Evolutionary conservation across 2,113 vertebrate genomes (phyloP).

Genomic region (Grantiella picta): DNA sequence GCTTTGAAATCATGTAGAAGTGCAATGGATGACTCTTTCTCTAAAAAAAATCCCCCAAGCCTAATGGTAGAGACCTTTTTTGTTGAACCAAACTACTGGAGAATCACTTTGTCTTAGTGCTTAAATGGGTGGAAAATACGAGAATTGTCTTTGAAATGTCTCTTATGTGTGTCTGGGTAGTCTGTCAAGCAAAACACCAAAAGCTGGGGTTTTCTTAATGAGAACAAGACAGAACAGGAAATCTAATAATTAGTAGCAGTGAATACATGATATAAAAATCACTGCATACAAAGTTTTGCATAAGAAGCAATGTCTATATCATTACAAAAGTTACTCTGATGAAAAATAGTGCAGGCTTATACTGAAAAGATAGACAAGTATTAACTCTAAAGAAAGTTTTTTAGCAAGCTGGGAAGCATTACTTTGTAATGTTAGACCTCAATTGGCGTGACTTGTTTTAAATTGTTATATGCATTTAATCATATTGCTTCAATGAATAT

Average conservation of each 20-base stretch:
- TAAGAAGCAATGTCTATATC: not conserved
- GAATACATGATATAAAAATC: not conserved
- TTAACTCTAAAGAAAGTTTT: not conserved
- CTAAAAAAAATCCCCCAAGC: accelerated
- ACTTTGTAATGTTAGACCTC: not conserved
- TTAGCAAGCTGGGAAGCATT: not conserved
- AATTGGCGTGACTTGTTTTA: not conserved
- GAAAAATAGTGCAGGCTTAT: not conserved
- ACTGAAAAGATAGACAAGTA: not conserved
- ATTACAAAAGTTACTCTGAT: not conserved
- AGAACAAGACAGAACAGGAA: not conserved
- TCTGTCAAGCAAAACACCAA: not conserved
- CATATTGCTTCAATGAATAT: not conserved
- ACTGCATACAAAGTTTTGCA: not conserved
- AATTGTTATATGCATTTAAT: not conserved
- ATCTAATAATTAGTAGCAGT: not conserved
- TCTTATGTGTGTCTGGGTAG: not conserved
- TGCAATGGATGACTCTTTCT: not conserved
- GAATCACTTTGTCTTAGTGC: not conserved
- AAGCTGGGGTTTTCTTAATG: accelerated
- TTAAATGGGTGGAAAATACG: not conserved
- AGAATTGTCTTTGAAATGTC: not conserved
- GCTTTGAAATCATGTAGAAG: not conserved
- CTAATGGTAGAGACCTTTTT: accelerated
- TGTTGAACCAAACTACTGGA: not conserved